Evolutionary conservation across 2,888 invertebrate genomes (phyloP), one percentile per base, ranked within the genome.

Genomic region (Steinernema scapterisci): DNA sequence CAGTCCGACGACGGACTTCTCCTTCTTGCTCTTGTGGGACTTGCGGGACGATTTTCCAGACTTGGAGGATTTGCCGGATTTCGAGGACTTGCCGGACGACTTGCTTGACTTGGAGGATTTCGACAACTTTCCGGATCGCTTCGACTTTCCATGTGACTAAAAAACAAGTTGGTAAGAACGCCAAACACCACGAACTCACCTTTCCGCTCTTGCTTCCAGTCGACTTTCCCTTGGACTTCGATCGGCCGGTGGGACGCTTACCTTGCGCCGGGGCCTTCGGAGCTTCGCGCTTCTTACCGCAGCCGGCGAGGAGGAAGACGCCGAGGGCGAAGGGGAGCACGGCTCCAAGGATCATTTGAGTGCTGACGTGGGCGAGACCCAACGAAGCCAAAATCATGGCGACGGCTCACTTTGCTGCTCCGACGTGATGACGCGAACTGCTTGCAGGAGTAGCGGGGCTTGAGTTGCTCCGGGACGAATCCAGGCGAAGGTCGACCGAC

Each of bases 261-360:
- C 9, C 9, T 9, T 38, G 38, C 38, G 3, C 38, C 3, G 16
- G 27, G 31, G 19, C 44, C 45, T 71, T 71, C 43, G 71, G 71
- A 25, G 71, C 5, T 2, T 11, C 16, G n/a, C 71, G 71, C 45
- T 44, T 45, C 71, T 71, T 71, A 1, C 71, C 71, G 31, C 71
- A 71, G 16, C 71, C 71, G 45, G 27, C 43, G 71, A 71, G 13
- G 11, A 71, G 45, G 71, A 71, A 44, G 71, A 25, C 71, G 5
- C 71, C 46, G 19, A 71, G 43, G 70, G 31, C 5, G 9, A 70
- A 43, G 13, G 44, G 44, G 43, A 43, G 16, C 31, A 70, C 38
- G 11, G 19, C 44, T 6, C n/a, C 71, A 19, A 71, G 21, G 21
- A 46, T 38, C 71, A 63, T 63, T 27, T 63, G 63, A 3, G 63